Evolutionary conservation across 2,888 invertebrate genomes (phyloP).

Genomic region (Ephialtes manifestator): DNA sequence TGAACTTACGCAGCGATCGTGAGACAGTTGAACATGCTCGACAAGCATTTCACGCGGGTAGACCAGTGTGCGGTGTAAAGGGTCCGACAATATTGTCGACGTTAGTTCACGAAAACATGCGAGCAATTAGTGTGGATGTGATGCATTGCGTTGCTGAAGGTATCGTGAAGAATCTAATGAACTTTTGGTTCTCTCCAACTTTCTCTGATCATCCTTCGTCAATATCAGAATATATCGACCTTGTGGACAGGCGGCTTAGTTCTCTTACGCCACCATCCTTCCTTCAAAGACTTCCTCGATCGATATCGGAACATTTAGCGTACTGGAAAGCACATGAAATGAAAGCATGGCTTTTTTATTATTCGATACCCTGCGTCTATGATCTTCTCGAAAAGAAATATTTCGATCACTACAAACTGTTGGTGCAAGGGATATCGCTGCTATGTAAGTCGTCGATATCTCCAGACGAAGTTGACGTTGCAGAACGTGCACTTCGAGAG

Average conservation of each 20-base stretch:
- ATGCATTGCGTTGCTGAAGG: constrained; percentile 69
- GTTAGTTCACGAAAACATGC: constrained; percentile 51
- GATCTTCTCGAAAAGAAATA: constrained; percentile 44
- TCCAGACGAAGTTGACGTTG: constrained; percentile 27
- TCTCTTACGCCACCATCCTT: constrained; percentile 45
- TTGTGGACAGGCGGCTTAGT: constrained; percentile 43
- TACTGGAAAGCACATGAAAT: constrained; percentile 66
- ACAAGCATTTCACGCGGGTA: constrained; percentile 43
- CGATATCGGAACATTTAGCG: constrained; percentile 48
- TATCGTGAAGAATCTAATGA: constrained; percentile 43
- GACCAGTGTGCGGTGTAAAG: too few species aligned
- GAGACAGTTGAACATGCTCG: constrained; percentile 47
- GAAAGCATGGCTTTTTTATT: too few species aligned
- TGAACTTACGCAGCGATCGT: constrained; percentile 50
- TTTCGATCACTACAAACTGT: constrained; percentile 51
- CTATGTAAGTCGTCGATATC: constrained; percentile 45
- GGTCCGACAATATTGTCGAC: constrained; percentile 59
- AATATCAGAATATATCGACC: constrained; percentile 13
- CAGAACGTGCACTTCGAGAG: constrained; percentile 34
- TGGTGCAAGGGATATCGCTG: constrained; percentile 57
- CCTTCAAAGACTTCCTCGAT: constrained; percentile 53
- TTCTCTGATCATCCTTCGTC: constrained; percentile 47
- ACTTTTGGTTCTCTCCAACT: constrained; percentile 63
- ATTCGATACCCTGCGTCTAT: too few species aligned
- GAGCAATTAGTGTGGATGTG: too few species aligned